Percentiles rank a stretch among this genome's conserved stretches.
Evolutionary conservation across 2,113 vertebrate genomes (phyloP).

Genomic region (zebrafish (Danio rerio)): GRCz12tu NC_133181.1:8412501-8413000

Average conservation of each 20-base stretch:
- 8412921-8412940: conserved; percentile 30
- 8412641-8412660: no score
- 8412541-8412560: no score
- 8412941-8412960: background rate
- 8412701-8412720: no score
- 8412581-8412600: no score
- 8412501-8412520: no score
- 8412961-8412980: conserved; percentile 22
- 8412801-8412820: background rate
- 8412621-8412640: no score
- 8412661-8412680: no score
- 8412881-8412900: conserved; percentile 27
- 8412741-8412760: background rate
- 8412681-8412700: no score
- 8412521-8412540: no score
- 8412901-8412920: background rate
- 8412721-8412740: background rate
- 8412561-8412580: no score
- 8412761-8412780: background rate
- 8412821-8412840: conserved; percentile 1
- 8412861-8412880: background rate
- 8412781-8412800: conserved; percentile 1
- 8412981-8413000: conserved; percentile 5
- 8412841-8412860: conserved; percentile 5
- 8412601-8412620: no score